Evolutionary conservation across 2,888 invertebrate species (phyloP), one percentile per base, ranked within the genome.

Genomic region (Xanthia icteritia): DNA sequence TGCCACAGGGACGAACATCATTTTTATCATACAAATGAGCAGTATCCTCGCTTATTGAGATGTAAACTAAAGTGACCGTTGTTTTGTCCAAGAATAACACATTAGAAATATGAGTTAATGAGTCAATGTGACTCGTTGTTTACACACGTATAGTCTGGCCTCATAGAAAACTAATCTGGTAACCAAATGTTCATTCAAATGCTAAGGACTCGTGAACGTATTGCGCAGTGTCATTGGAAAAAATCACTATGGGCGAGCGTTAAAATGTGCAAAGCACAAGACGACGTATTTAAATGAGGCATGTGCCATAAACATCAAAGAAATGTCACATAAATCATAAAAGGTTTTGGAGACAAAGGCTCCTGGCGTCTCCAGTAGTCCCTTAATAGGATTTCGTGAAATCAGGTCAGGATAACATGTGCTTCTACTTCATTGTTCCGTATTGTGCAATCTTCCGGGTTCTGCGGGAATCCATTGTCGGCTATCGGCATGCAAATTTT

Each of bases 351-450:
- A 95, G 92, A 94, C 93, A 94, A 94, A 92, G 90, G 87, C 90
- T 93, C 92, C 92, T 91, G 93, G 92, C 90, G 92, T 92, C 92
- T 91, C 76, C 83, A 82, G 92, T 92, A 92, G 94, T 94, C 93
- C 92, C 89, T 91, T 93, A 91, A 94, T 92, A 90, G 90, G 81
- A 89, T 92, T 92, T 93, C 89, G 91, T 92, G 89, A 94, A 96
- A 96, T 94, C 94, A 95, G 96, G 96, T 96, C 96, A 96, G 94
- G 92, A 95, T 95, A 95, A 96, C 96, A 96, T 96, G 96, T 96
- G 96, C 94, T 93, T 91, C 93, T 89, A 90, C 84, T 85, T 88
- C 90, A 91, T 95, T 93, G 93, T 93, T 90, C 84, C 69, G 87
- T 89, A 92, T 96, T 96, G 94, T 96, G 92, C 95, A 96, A 95